A percentile compares a stretch with the other conserved stretches of the same genome.
These are phyloP conservation scores for Drosophila gunungcola DNA, from an alignment of 1,140 invertebrate genomes.

Conservation along the genomic window DNA sequence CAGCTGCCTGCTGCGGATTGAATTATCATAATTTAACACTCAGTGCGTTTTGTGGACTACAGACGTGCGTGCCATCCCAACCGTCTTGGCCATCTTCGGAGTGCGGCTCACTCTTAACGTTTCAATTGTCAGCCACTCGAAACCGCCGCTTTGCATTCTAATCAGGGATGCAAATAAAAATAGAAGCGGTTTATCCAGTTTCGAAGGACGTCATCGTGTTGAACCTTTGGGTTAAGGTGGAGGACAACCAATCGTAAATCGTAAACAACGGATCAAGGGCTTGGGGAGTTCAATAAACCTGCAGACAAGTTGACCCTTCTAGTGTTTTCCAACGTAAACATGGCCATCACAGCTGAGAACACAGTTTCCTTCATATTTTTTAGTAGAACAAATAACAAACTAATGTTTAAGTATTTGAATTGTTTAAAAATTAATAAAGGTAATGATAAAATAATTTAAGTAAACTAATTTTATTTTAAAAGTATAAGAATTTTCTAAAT, in stretches of 20 bases:
- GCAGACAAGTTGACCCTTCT: constrained; percentile 23
- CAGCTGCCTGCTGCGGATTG: constrained; percentile 40
- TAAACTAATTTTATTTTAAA: no score
- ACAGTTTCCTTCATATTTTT: not conserved
- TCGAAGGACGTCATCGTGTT: constrained; percentile 31
- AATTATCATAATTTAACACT: constrained; percentile 66
- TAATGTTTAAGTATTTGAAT: no score
- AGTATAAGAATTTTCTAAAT: no score
- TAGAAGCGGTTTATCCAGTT: constrained; percentile 26
- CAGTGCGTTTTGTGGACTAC: constrained; percentile 20
- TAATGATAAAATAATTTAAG: no score
- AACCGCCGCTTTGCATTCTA: constrained; percentile 54
- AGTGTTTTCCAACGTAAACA: constrained; percentile 1
- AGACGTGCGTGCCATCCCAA: constrained; percentile 34
- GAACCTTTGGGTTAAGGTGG: constrained; percentile 39
- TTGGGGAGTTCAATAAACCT: constrained; percentile 28
- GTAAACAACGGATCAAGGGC: constrained; percentile 31
- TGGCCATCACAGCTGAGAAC: not conserved
- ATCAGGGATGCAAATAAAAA: constrained; percentile 49
- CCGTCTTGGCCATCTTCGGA: constrained; percentile 32
- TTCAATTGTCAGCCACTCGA: constrained; percentile 48
- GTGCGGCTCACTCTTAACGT: constrained; percentile 6
- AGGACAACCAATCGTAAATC: constrained; percentile 14
- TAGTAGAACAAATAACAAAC: no score
- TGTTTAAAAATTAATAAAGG: not conserved